Evolutionary conservation across 2,113 vertebrate genomes (phyloP).

Genomic region (Sardina pilchardus): DNA sequence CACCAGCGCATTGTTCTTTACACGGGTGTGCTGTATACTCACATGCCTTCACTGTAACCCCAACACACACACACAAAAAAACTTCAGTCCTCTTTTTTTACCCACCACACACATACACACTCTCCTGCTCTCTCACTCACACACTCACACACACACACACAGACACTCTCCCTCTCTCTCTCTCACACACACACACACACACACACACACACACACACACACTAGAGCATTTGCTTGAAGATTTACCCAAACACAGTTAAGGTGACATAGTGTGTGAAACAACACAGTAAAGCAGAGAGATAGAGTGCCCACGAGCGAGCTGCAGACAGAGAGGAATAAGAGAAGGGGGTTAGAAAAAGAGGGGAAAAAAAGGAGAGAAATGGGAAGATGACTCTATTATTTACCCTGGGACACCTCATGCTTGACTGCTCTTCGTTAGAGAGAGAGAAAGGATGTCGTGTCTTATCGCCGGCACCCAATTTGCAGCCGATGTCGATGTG

Average conservation of each 20-base stretch:
- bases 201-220: slow-evolving; percentile 22
- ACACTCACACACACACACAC: too few species aligned
- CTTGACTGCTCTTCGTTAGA: slow-evolving; percentile 66
- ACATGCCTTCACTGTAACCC: not conserved
- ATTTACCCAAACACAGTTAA: slow-evolving; percentile 6
- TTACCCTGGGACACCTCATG: slow-evolving; percentile 60
- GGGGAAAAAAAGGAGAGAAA: not conserved
- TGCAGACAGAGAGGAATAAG: slow-evolving; percentile 41
- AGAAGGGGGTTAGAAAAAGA: slow-evolving; percentile 40
- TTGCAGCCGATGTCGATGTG: slow-evolving; percentile 61
- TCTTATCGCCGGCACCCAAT: slow-evolving; percentile 67
- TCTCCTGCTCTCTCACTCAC: slow-evolving; percentile 31
- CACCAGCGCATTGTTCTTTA: slow-evolving; percentile 57
- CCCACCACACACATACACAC: slow-evolving; percentile 43
- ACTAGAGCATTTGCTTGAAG: not conserved
- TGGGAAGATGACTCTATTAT: slow-evolving; percentile 66
- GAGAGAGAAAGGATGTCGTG: slow-evolving; percentile 62
- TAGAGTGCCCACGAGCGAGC: slow-evolving; percentile 30
- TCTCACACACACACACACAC: too few species aligned
- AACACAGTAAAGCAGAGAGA: not conserved
- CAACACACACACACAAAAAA: not conserved
- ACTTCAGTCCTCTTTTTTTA: slow-evolving; percentile 30
- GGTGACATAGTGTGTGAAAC: not conserved
- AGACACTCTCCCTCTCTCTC: slow-evolving; percentile 25
- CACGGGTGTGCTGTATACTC: slow-evolving; percentile 50